Evolutionary conservation across 2,797 vertebrate species (phyloP).

Genomic region (Lagocephalus sceleratus): DNA sequence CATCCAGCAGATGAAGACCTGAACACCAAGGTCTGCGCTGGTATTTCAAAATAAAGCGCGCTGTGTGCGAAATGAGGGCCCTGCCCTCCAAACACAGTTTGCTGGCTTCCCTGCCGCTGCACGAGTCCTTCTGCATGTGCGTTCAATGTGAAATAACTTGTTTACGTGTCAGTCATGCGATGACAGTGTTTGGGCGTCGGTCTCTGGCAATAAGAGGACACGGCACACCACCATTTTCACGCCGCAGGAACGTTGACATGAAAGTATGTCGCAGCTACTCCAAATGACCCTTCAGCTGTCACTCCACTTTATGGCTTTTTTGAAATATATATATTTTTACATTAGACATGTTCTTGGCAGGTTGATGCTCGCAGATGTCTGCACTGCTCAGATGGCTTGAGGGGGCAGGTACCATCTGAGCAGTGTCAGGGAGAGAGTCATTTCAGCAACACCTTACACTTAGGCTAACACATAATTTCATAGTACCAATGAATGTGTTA

Average conservation of each 20-base stretch:
- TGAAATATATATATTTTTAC: slow-evolving; percentile 60
- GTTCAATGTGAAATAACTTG: too few species aligned
- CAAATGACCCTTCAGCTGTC: slow-evolving; percentile 57
- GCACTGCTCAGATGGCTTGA: slow-evolving; percentile 79
- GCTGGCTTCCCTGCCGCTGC: slow-evolving; percentile 10
- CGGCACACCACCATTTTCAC: too few species aligned
- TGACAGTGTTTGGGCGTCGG: slow-evolving; percentile 19
- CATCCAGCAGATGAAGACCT: slow-evolving; percentile 4
- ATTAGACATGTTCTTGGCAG: slow-evolving; percentile 73
- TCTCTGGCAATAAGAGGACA: too few species aligned
- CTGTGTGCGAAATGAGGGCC: slow-evolving; percentile 7
- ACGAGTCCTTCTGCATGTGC: slow-evolving; percentile 27
- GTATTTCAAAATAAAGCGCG: not conserved
- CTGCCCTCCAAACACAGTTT: slow-evolving; percentile 1
- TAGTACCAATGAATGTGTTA: slow-evolving; percentile 72
- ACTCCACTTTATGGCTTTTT: slow-evolving; percentile 66
- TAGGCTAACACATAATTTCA: slow-evolving; percentile 70
- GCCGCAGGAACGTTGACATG: too few species aligned
- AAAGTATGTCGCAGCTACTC: slow-evolving; percentile 36
- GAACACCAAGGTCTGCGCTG: slow-evolving; percentile 2
- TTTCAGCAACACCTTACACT: slow-evolving; percentile 73
- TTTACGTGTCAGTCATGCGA: slow-evolving; percentile 19
- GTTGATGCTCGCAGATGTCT: slow-evolving; percentile 75
- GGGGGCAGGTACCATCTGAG: slow-evolving; percentile 80
- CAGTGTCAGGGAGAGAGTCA: slow-evolving; percentile 72